A percentile compares a stretch with the other conserved stretches of the same genome.
Conservation (phyloP, 2,888 invertebrate genomes). For the Frankliniella intonsa region DNA sequence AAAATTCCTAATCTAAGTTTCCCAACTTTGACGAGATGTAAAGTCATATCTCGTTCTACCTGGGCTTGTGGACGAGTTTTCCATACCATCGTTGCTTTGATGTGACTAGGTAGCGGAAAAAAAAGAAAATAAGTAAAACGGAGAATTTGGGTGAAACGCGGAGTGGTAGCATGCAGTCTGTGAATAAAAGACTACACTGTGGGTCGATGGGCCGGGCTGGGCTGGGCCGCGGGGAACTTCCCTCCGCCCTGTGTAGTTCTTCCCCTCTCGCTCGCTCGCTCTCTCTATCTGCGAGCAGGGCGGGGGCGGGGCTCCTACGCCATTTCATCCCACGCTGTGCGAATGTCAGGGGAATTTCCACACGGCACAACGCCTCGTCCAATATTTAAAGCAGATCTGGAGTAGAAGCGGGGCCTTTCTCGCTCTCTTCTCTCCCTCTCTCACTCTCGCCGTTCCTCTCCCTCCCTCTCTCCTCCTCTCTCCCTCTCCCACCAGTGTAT, state of each 20-base stretch:
- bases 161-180: neutral
- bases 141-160: too few species aligned
- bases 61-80: too few species aligned
- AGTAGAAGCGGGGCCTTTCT: neutral
- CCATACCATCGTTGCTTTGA: too few species aligned
- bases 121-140: too few species aligned
- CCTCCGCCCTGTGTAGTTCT: neutral
- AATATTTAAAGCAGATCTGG: slow-evolving; percentile 17
- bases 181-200: neutral
- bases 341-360: neutral
- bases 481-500: neutral
- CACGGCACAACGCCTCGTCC: slow-evolving; percentile 1
- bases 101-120: too few species aligned
- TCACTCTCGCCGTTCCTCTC: neutral
- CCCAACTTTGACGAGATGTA: too few species aligned
- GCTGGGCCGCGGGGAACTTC: neutral
- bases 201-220: neutral
- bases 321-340: neutral
- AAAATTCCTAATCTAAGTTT: too few species aligned
- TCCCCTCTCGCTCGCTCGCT: neutral
- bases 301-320: neutral
- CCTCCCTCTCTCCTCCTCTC: neutral
- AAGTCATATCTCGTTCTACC: too few species aligned
- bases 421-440: neutral
- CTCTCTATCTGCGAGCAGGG: too few species aligned